phyloP scores from a whole-genome alignment of 2,888 invertebrate species.

The Scaptomyza cyrtandrae region DNA sequence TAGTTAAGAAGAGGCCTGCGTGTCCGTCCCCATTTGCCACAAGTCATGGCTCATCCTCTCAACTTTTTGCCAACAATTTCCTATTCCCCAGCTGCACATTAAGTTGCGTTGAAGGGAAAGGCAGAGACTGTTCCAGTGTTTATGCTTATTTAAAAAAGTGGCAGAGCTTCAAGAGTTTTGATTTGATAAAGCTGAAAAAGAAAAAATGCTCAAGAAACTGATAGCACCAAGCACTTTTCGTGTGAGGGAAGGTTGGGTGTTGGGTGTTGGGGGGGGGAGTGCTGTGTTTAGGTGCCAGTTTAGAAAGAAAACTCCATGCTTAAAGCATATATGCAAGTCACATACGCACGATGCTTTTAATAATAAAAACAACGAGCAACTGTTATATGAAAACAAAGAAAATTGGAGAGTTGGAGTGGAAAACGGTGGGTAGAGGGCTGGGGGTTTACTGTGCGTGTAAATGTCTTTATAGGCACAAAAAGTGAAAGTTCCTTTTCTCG shows the following conservation, averaged over 20 bases:
- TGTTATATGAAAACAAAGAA: slow-evolving; percentile 69
- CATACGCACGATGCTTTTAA: slow-evolving; percentile 77
- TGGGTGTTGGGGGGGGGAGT: slow-evolving; percentile 1
- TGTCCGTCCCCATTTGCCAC: slow-evolving; percentile 46
- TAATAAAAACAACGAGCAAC: slow-evolving; percentile 76
- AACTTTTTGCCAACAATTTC: slow-evolving; percentile 29
- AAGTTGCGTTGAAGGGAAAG: slow-evolving; percentile 31
- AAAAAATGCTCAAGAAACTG: slow-evolving; percentile 53
- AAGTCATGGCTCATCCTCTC: slow-evolving; percentile 72
- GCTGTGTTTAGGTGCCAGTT: slow-evolving; percentile 49
- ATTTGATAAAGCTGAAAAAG: slow-evolving; percentile 73
- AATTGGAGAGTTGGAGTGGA: slow-evolving; percentile 12
- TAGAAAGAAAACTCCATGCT: slow-evolving; percentile 39
- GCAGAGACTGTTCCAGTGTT: slow-evolving; percentile 50
- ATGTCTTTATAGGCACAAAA: slow-evolving; percentile 56
- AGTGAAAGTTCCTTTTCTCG: slow-evolving; percentile 28
- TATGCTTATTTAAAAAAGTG: slow-evolving; percentile 80
- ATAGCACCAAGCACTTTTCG: slow-evolving; percentile 37
- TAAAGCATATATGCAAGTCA: slow-evolving; percentile 73
- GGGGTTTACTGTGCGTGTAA: slow-evolving; percentile 59
- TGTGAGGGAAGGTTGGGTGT: neutral
- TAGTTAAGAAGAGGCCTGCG: slow-evolving; percentile 57
- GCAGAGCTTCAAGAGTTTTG: slow-evolving; percentile 69
- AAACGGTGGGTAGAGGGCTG: neutral
- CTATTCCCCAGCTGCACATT: slow-evolving; percentile 76